Evolutionary conservation across 1,140 invertebrate genomes (phyloP).

Genomic region (Drosophila nigromelanica): DNA sequence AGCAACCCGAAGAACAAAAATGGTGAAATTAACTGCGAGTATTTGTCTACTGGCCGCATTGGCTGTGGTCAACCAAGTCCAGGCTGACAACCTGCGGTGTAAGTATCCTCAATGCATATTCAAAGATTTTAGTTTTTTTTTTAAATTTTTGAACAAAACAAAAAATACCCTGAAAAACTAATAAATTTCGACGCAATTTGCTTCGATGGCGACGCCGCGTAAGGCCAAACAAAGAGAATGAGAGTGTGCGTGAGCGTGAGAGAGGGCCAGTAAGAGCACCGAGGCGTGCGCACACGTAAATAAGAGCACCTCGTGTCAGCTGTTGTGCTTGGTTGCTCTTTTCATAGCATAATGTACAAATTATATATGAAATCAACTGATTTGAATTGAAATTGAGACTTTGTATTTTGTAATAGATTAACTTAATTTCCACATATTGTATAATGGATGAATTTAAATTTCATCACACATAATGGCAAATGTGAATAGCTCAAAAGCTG

Average conservation of each 20-base stretch:
- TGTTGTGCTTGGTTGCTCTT: slow-evolving; percentile 18
- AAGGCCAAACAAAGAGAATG: slow-evolving; percentile 29
- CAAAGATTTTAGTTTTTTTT: slow-evolving; percentile 2
- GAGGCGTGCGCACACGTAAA: slow-evolving; percentile 40
- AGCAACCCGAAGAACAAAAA: slow-evolving; percentile 58
- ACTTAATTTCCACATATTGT: slow-evolving; percentile 42
- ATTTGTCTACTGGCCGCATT: slow-evolving; percentile 67
- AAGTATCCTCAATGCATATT: slow-evolving; percentile 37
- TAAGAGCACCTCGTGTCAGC: slow-evolving; percentile 15
- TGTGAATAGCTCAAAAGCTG: slow-evolving; percentile 3
- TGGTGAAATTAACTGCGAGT: slow-evolving; percentile 71
- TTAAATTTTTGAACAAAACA: slow-evolving; percentile 50
- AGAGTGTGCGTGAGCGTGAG: slow-evolving; percentile 9
- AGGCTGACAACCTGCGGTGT: slow-evolving; percentile 67
- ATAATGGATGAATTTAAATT: slow-evolving; percentile 42
- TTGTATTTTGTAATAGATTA: slow-evolving; percentile 23
- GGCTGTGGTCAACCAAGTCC: slow-evolving; percentile 56
- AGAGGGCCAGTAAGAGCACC: slow-evolving; percentile 23
- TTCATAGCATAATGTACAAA: slow-evolving; percentile 25
- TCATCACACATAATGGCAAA: slow-evolving; percentile 22
- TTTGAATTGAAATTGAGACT: slow-evolving; percentile 23
- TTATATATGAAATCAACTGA: slow-evolving; percentile 29
- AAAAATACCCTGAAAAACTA: slow-evolving; percentile 52
- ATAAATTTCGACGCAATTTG: slow-evolving; percentile 68
- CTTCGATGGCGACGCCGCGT: slow-evolving; percentile 24